These are phyloP conservation scores for Yponomeuta plumbellus DNA, from an alignment of 2,888 invertebrate species.

Conservation along the genomic window DNA sequence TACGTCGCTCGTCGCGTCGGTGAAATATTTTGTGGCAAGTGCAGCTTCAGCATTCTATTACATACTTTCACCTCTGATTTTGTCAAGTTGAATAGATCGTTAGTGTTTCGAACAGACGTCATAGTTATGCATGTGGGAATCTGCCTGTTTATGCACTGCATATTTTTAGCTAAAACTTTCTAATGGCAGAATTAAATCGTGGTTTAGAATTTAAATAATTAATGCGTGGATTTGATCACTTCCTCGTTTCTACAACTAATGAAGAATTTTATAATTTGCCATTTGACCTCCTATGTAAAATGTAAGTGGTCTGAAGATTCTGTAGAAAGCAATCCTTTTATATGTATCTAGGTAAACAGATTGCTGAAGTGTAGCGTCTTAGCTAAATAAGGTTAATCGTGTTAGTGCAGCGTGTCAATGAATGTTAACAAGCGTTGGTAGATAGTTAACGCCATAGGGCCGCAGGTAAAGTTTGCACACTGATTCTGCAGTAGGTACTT, in stretches of 20 bases:
- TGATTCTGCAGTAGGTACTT: not conserved
- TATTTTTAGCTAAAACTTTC: not conserved
- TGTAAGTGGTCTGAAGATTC: too few species aligned
- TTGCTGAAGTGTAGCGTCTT: slow-evolving; percentile 7
- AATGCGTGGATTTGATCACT: not conserved
- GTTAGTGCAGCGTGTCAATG: slow-evolving; percentile 13
- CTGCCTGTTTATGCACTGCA: not conserved
- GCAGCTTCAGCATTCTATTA: slow-evolving; percentile 38
- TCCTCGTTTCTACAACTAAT: not conserved
- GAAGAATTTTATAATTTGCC: not conserved
- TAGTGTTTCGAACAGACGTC: slow-evolving; percentile 11
- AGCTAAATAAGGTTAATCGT: slow-evolving; percentile 14
- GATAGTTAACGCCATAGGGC: slow-evolving; percentile 1
- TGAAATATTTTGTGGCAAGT: slow-evolving; percentile 43
- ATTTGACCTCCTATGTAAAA: too few species aligned
- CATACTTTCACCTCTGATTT: slow-evolving; percentile 59
- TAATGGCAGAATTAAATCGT: not conserved
- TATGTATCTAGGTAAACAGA: not conserved
- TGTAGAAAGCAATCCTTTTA: not conserved
- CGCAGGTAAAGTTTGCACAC: not conserved
- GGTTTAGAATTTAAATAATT: not conserved
- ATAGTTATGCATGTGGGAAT: slow-evolving; percentile 8
- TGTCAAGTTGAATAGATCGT: slow-evolving; percentile 36
- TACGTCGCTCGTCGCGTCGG: slow-evolving; percentile 30
- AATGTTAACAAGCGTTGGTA: slow-evolving; percentile 12